Evolutionary conservation across 2,888 invertebrate species (phyloP), one percentile per base, ranked within the genome.

Genomic region (Chrysotoxum bicinctum): DNA sequence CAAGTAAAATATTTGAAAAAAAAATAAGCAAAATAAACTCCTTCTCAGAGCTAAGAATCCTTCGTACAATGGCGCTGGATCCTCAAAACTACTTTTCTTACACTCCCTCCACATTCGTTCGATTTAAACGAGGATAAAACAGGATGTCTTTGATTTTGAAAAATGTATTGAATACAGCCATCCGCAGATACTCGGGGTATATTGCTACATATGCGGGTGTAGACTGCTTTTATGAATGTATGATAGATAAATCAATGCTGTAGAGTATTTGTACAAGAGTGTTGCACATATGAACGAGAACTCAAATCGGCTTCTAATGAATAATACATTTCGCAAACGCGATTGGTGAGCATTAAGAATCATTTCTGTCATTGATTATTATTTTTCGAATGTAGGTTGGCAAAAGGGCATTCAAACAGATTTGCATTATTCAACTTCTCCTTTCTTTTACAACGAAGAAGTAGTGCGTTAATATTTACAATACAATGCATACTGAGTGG

Each of bases 131-230:
- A 48, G 62, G 23, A 56, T 35, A 56, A 35, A 74, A 52, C 45
- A 48, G 73, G 43, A 69, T 43, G 56, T 75, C 66, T 84, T 84
- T 84, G 80, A 84, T 75, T 84, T 84, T 75, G 75, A 80, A 50
- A 79, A 84, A 75, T 80, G 58, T 54, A 48, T 58, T 48, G 69
- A 70, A 75, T 69, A 43, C 69, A 54, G 9, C 3, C n/a, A 40
- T 68, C 66, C 37, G 26, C 32, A 23, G n/a, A 52, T 45, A 68
- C 45, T 37, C 48, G 19, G 21, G 12, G 23, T 52, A 6, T 19
- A 16, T 56, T 21, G 35, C 32, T 56, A 14, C 8, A 9, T 32
- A 40, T 56, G n/a, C n/a, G n/a, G n/a, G n/a, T n/a, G 19, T 32
- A 2, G 56, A 35, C 32, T n/a, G n/a, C n/a, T 35, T 56, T 56